Base-by-base conservation (phyloP, 2,888 invertebrate species). In the Eupithecia inturbata region DNA sequence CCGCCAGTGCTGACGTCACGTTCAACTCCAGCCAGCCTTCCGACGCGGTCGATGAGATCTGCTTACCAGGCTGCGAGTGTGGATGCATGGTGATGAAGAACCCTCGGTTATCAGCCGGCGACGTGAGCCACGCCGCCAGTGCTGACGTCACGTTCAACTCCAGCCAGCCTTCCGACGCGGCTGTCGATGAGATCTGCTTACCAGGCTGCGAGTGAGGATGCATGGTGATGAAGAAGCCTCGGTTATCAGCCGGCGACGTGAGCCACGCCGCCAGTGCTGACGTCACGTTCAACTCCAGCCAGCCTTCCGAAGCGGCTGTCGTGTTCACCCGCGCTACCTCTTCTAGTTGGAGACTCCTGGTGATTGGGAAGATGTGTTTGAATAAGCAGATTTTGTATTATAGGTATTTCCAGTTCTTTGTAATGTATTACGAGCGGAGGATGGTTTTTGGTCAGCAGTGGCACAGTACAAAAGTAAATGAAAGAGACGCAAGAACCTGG, bases 121-220 rank as follows among this genome's bases (percentile, higher is more conserved):
- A 96, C 26, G 95, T 95, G 77, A 98, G 95, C 99, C 99, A 99
- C 67, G 96, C 95, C 1, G 95, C 94, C 62, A 98, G 92, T 7
- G 97, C 97, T 68, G 94, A 95, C 3, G 98, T 98, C 57, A 98
- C 96, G 89, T 99, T 98, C 80, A 99, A 89, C 82, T 97, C 97
- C 74, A 98, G 88, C 99, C 99, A 99, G 12, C 98, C 98, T 79
- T 97, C 96, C n/a, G n/a, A n/a, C n/a, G n/a, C n/a, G n/a, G n/a
- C n/a, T n/a, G n/a, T n/a, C n/a, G 10, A n/a, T 53, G 22, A 53
- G 22, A 22, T 10, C 22, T n/a, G n/a, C 68, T 49, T 81, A 96
- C 96, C 96, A 84, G 96, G 96, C 84, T 96, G 96, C 83, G 96
- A 95, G 70, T 96, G 95, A 57, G 96, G 96, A 91, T 97, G 97